These are phyloP conservation scores for Diploptera punctata DNA, from an alignment of 2,888 invertebrate genomes.

Conservation along the genomic window DNA sequence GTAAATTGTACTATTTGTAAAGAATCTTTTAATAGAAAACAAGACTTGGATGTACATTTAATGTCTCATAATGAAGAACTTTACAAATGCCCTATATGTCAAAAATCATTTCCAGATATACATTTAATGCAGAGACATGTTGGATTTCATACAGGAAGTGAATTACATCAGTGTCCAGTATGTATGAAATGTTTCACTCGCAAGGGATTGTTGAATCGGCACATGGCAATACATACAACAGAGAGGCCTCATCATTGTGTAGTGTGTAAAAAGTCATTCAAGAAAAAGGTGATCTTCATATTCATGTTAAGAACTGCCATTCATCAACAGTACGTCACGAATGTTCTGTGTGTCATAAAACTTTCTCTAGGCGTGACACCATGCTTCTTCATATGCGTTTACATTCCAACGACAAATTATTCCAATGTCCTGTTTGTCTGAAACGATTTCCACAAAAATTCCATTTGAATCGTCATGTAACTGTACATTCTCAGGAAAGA, in stretches of 20 bases:
- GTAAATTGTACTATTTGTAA: conserved; percentile 14
- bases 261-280: conserved; percentile 15
- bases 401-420: conserved; percentile 4
- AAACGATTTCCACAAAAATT: conserved; percentile 18
- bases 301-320: conserved; percentile 19
- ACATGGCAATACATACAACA: not conserved
- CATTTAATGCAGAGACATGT: conserved; percentile 23
- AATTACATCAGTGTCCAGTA: conserved; percentile 19
- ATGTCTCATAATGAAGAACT: conserved; percentile 23
- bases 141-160: conserved; percentile 7
- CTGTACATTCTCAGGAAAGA: conserved; percentile 20
- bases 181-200: conserved; percentile 25
- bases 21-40: conserved; percentile 15
- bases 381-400: conserved; percentile 13
- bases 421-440: conserved; percentile 26
- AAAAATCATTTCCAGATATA: conserved; percentile 18
- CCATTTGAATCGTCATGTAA: conserved; percentile 15
- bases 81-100: conserved; percentile 18
- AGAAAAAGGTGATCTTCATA: conserved; percentile 11
- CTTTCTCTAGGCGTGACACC: conserved; percentile 17
- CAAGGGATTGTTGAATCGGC: conserved; percentile 10
- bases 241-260: conserved; percentile 15
- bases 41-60: conserved; percentile 10
- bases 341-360: conserved; percentile 1
- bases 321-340: not conserved